Evolutionary conservation across 2,797 vertebrate genomes (phyloP).

Genomic region (Muscicapa comitata): DNA sequence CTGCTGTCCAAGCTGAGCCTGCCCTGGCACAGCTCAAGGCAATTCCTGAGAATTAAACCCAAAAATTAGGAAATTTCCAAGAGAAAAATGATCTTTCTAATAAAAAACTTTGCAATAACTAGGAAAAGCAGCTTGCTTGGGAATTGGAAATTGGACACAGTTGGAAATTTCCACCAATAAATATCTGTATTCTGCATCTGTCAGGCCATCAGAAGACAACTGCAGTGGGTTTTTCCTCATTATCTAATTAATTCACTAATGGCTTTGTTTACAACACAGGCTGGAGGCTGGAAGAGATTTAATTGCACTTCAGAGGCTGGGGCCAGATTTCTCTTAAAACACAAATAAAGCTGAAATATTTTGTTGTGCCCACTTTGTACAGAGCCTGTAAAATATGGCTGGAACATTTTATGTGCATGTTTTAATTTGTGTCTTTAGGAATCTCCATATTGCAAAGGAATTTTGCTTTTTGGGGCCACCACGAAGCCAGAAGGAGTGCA

Average conservation of each 20-base stretch:
- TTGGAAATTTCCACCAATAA: neutral
- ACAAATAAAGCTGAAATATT: neutral
- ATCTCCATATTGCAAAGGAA: neutral
- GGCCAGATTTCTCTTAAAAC: neutral
- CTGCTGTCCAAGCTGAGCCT: neutral
- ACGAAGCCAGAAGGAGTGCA: neutral
- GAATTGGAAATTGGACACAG: neutral
- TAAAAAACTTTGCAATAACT: neutral
- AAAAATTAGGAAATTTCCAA: neutral
- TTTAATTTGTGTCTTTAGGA: neutral
- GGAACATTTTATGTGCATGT: neutral
- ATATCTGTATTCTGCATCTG: neutral
- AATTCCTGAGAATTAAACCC: neutral
- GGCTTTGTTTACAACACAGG: conserved; percentile 3
- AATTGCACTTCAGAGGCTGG: neutral
- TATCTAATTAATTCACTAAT: conserved; percentile 18
- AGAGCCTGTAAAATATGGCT: neutral
- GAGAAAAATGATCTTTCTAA: neutral
- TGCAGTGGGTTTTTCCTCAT: accelerated
- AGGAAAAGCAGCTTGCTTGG: neutral
- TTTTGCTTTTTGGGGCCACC: neutral
- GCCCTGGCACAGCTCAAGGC: accelerated
- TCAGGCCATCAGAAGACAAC: neutral
- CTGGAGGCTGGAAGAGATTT: neutral
- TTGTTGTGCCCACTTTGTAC: neutral